Evolutionary conservation across 2,888 invertebrate species (phyloP), one percentile per base, ranked within the genome.

Genomic region (Cacoxenus indagator): DNA sequence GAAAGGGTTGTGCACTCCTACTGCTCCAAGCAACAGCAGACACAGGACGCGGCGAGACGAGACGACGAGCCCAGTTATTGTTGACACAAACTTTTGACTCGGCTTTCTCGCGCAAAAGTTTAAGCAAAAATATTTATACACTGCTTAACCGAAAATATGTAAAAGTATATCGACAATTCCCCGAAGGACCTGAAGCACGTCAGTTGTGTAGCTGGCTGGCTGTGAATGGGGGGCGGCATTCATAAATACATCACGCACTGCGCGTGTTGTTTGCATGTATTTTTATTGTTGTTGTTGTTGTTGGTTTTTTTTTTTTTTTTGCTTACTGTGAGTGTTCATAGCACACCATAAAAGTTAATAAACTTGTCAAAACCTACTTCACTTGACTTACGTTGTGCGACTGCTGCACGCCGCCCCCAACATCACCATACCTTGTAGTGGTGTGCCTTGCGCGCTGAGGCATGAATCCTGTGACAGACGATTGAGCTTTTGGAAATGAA

Each of bases 1-100:
- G 62, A 75, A 83, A 84, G 80, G 83, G 81, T 83, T 81, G 81
- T 75, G 68, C 71, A 81, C 70, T 76, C 78, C 74, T 78, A 76
- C 77, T 75, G 14, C 61, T 45, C 11, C 65, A 27, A 64, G 62
- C 54, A n/a, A n/a, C 54, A 55, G 14, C 37, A 37, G 37, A 37
- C n/a, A n/a, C n/a, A n/a, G n/a, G n/a, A n/a, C n/a, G n/a, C n/a
- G 37, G 14, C 37, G 31, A n/a, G n/a, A n/a, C n/a, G n/a, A 31
- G 31, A 31, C 31, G 31, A 66, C 31, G 65, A 57, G 61, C 67
- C 37, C 26, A 54, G 70, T 69, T 68, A 73, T 51, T 72, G 78
- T 84, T 83, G 85, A 84, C 85, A 82, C 76, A 76, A 85, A 82
- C 78, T 78, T 82, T 83, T 76, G 77, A 76, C 80, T 83, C 77